Evolutionary conservation across 2,113 vertebrate species (phyloP), one percentile per base, ranked within the genome.

Genomic region (Chelonoidis abingdonii): DNA sequence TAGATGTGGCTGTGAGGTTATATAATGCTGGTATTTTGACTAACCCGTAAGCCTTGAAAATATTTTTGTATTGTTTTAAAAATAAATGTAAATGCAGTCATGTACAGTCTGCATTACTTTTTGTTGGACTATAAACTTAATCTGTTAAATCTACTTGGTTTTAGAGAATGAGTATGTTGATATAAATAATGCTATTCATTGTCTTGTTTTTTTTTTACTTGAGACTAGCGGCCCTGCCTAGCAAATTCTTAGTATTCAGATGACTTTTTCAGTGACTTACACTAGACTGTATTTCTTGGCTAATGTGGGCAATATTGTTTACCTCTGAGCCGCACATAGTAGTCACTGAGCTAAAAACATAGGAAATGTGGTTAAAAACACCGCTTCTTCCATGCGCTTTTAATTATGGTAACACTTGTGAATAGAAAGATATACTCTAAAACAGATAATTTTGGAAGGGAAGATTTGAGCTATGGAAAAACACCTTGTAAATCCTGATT

Each of bases 11-110:
- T 29, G 2, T 91, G 50, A 84, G 76, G 79, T 62, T 90, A 84
- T 0, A 0, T 80, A 8, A 50, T 89, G 11, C 2, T 2, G 56
- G 16, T 65, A 27, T 62, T 38, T 50, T 87, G 79, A n/a, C 76
- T 41, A 22, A 72, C 54, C 8, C 21, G 5, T 65, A 82, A 21
- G 31, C 76, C 52, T 80, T 1, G 0, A 53, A n/a, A 54, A 22
- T 38, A 1, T 10, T n/a, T 56, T 84, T 84, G n/a, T 16, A 5
- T 50, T 87, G 76, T 69, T 96, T 82, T 65, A 53, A 35, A 81
- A 76, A 85, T 13, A 41, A 59, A 41, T 38, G 50, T 76, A 83
- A 56, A 87, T 52, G 16, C 47, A 21, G 1, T 50, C 81, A 27
- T 78, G 21, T 38, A 38, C 27, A 78, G 17, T 16, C 89, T 88